Evolutionary conservation across 2,888 invertebrate species (phyloP).

Genomic region (Stenchaetothrips biformis): DNA sequence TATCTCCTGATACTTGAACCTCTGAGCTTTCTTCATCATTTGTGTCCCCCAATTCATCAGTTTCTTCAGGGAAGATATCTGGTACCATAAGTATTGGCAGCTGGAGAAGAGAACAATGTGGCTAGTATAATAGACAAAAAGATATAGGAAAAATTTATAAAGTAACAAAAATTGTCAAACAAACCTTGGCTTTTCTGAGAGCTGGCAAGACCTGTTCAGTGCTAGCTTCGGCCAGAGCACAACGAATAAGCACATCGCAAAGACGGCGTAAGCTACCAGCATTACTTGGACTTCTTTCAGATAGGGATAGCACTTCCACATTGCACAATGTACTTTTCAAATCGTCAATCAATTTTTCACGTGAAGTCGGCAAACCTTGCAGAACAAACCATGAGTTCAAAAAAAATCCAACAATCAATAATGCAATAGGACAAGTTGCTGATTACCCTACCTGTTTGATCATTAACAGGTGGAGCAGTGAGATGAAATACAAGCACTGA

Average conservation of each 20-base stretch:
- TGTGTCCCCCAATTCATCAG: conserved; percentile 41
- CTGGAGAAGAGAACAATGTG: not conserved
- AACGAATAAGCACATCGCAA: conserved; percentile 34
- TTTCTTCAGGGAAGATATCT: conserved; percentile 39
- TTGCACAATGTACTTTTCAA: not conserved
- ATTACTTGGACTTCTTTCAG: not conserved
- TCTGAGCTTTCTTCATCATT: conserved; percentile 18
- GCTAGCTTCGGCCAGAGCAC: conserved; percentile 32
- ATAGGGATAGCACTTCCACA: not conserved
- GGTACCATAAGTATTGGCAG: conserved; percentile 8
- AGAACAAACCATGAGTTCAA: not conserved
- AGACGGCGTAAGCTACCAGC: conserved; percentile 24
- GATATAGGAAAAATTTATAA: not conserved
- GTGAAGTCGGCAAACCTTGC: conserved; percentile 17
- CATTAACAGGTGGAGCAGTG: conserved; percentile 29
- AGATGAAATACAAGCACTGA: conserved; percentile 33
- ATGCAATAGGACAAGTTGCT: not conserved
- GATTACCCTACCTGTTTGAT: conserved; percentile 26
- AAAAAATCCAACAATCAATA: not conserved
- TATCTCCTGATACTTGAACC: not conserved
- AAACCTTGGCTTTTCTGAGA: conserved; percentile 8
- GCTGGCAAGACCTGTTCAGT: conserved; percentile 19
- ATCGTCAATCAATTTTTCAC: not conserved
- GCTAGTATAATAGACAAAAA: not conserved
- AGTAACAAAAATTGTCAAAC: not conserved